A percentile compares a stretch with the other conserved stretches of the same genome.
These are phyloP conservation scores for Caenorhabditis japonica DNA, from an alignment of 2,888 invertebrate genomes.

Conservation along the genomic window DNA sequence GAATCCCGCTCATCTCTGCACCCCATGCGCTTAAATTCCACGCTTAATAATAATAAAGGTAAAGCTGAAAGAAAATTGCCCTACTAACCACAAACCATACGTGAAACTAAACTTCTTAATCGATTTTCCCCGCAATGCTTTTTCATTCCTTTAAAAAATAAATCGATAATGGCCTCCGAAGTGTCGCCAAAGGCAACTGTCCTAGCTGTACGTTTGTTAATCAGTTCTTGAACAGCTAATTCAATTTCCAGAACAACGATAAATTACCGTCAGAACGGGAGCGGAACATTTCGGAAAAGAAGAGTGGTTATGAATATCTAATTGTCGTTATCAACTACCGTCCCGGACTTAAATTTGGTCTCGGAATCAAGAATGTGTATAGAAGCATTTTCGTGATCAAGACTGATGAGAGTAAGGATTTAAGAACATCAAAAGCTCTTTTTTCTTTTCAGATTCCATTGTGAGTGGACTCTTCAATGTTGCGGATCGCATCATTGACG, in stretches of 20 bases:
- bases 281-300: slow-evolving; percentile 27
- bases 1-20: too few relatives aligned
- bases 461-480: slow-evolving; percentile 39
- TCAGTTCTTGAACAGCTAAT: too few relatives aligned
- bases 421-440: not conserved
- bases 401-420: slow-evolving; percentile 38
- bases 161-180: too few relatives aligned
- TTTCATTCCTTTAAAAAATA: too few relatives aligned
- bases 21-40: too few relatives aligned
- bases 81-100: too few relatives aligned
- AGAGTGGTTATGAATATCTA: slow-evolving; percentile 40
- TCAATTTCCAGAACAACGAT: not conserved
- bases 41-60: too few relatives aligned
- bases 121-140: too few relatives aligned
- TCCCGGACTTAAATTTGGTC: slow-evolving; percentile 40
- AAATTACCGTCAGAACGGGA: slow-evolving; percentile 36
- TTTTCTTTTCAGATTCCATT: slow-evolving; percentile 42
- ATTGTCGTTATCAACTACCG: slow-evolving; percentile 28
- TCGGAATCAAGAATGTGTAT: slow-evolving; percentile 46
- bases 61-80: too few relatives aligned
- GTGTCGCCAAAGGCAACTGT: too few relatives aligned
- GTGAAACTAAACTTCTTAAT: too few relatives aligned
- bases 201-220: too few relatives aligned
- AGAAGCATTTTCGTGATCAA: slow-evolving; percentile 45
- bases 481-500: slow-evolving; percentile 49